Evolutionary conservation across 2,113 vertebrate genomes (phyloP), one percentile per base, ranked within the genome.

Genomic region (Pseudolaguvia tuberculata): DNA sequence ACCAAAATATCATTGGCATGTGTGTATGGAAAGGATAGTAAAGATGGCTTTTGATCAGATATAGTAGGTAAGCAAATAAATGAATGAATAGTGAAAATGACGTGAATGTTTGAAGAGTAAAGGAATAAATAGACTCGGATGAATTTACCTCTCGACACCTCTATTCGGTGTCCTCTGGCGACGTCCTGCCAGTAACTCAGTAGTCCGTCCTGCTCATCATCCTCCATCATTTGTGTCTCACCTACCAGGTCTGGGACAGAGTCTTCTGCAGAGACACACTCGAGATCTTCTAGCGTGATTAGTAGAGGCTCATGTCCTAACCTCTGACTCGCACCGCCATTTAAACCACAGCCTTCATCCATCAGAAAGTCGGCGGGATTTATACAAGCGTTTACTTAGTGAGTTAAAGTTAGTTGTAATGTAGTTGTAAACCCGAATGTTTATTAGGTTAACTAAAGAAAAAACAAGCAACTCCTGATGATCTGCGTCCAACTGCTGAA

Each of bases 241-340:
- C 91, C 88, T 39, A 88, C 74, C 75, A 89, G 90, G 27, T 89
- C 91, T 62, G 85, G 86, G 75, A 86, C 89, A 0, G 92, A 89
- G 84, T 92, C 92, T 20, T 93, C 93, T 45, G 92, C 93, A 1
- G 88, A 78, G 85, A 93, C 84, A 14, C 91, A 88, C 79, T 92
- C 92, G 81, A 95, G 86, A 61, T 95, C 93, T 73, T 96, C 94
- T 85, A 94, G 89, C 0, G 91, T 92, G 89, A 96, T 94, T 82
- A 89, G 76, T 1, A 88, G 90, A 0, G 65, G n/a, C 10, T 59
- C 75, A 6, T 27, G 48, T 23, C 20, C 68, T 0, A 84, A 73
- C 29, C 82, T 83, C 47, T 71, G 39, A 18, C 78, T 86, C 52
- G 69, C 74, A 0, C 85, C 88, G 31, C 88, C 85, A 8, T 23